These are phyloP conservation scores for Cacatua alba DNA, from an alignment of 2,113 vertebrate species.

Conservation along the genomic window DNA sequence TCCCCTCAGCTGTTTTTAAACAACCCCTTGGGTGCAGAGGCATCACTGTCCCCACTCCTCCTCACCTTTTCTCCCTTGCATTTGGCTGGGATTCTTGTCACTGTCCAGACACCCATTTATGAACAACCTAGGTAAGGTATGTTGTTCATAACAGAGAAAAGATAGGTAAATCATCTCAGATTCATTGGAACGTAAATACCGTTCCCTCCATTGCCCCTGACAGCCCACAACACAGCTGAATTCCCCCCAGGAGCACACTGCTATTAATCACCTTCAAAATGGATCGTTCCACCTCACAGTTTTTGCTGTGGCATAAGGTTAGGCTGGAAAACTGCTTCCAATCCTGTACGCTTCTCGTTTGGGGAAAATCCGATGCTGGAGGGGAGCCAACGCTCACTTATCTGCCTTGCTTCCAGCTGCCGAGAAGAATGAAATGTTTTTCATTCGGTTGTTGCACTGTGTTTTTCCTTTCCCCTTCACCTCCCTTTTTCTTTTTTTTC, in stretches of 20 bases:
- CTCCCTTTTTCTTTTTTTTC: neutral
- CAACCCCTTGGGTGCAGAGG: neutral
- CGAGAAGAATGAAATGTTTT: neutral
- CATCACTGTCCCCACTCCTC: neutral
- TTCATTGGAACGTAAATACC: slow-evolving; percentile 46
- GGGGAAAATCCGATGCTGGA: neutral
- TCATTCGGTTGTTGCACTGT: neutral
- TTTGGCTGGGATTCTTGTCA: neutral
- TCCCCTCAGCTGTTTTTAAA: neutral
- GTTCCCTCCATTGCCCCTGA: slow-evolving; percentile 38
- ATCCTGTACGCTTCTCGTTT: neutral
- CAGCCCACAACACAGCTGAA: slow-evolving; percentile 29
- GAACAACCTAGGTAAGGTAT: neutral
- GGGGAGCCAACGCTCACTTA: neutral
- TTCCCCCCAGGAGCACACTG: neutral
- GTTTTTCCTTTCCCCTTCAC: neutral
- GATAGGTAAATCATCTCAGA: neutral
- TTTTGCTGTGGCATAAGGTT: neutral
- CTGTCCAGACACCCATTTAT: neutral
- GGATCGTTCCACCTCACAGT: slow-evolving; percentile 7
- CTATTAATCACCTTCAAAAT: slow-evolving; percentile 59
- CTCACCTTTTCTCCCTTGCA: neutral
- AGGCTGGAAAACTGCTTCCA: slow-evolving; percentile 3
- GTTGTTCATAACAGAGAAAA: neutral
- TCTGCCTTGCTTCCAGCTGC: slow-evolving; percentile 18